Evolutionary conservation across 1,140 invertebrate species (phyloP).

Genomic region (Trichonephila inaurata): DNA sequence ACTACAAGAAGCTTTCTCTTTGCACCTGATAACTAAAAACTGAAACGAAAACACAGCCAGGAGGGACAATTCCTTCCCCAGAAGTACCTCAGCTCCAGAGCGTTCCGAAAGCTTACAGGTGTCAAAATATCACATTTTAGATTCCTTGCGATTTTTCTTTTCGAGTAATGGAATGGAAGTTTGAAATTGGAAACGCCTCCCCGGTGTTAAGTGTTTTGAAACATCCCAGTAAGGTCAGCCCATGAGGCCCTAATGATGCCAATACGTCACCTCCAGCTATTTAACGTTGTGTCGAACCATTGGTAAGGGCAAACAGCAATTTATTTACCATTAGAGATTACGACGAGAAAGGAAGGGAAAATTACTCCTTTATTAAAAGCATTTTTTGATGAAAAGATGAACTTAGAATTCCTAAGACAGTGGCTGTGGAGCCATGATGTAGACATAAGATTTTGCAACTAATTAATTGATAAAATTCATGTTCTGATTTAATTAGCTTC

Average conservation of each 20-base stretch:
- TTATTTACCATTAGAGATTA: constrained; percentile 23
- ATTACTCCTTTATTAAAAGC: constrained; percentile 7
- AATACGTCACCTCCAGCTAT: constrained; percentile 28
- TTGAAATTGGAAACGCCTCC: constrained; percentile 31
- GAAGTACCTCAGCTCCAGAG: background rate
- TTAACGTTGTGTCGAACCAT: background rate
- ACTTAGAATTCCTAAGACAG: background rate
- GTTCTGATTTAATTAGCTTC: no score
- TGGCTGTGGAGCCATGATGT: background rate
- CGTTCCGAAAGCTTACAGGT: constrained; percentile 20
- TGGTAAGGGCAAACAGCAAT: constrained; percentile 22
- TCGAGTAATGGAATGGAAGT: constrained; percentile 37
- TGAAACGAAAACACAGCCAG: background rate
- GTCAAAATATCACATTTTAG: constrained; percentile 56
- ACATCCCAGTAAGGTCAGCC: background rate
- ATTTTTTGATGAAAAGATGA: constrained; percentile 18
- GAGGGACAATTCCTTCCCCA: constrained; percentile 28
- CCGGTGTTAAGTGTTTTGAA: constrained; percentile 15
- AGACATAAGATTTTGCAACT: no score
- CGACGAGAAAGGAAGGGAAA: background rate
- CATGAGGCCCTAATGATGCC: constrained; percentile 1
- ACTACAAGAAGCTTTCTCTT: background rate
- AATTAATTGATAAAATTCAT: no score
- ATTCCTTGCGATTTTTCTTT: constrained; percentile 24
- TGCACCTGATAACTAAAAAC: background rate